These are phyloP conservation scores for Chrysopa pallens DNA, from an alignment of 1,140 invertebrate genomes.

Conservation along the genomic window DNA sequence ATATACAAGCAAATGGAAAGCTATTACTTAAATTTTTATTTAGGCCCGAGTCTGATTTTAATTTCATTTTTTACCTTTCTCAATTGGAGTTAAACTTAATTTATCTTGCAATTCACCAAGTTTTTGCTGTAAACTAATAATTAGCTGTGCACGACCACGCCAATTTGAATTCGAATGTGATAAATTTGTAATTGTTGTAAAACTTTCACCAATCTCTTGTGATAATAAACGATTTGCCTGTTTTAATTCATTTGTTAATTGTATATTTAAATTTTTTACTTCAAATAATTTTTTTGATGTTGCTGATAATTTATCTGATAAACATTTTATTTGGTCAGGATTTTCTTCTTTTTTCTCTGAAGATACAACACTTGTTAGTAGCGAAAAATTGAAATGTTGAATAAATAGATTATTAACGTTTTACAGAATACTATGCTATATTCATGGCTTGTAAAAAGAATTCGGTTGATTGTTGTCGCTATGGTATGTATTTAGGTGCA, in stretches of 20 bases:
- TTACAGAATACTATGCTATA: too few species aligned
- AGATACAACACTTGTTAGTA: too few species aligned
- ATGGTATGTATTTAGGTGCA: too few species aligned
- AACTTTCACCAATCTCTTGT: constrained; percentile 42
- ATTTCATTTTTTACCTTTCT: too few species aligned
- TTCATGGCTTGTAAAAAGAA: too few species aligned
- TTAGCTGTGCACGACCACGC: constrained; percentile 54
- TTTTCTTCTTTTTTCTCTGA: constrained; percentile 10
- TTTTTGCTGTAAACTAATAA: constrained; percentile 41
- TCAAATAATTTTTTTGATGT: constrained; percentile 44
- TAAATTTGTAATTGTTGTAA: constrained; percentile 11
- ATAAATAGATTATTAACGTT: too few species aligned
- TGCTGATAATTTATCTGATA: constrained; percentile 35
- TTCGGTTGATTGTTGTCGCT: too few species aligned
- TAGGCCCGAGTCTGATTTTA: too few species aligned
- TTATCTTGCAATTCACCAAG: constrained; percentile 40
- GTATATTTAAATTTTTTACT: constrained; percentile 39
- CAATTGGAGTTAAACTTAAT: constrained; percentile 12
- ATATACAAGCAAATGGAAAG: too few species aligned
- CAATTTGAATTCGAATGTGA: constrained; percentile 26
- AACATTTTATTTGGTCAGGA: constrained; percentile 27
- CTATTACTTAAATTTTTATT: too few species aligned
- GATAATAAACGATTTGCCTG: constrained; percentile 41
- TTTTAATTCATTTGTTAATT: constrained; percentile 41
- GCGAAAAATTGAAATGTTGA: too few species aligned